A percentile compares a stretch with the other conserved stretches of the same genome.
Evolutionary conservation across 2,888 invertebrate genomes (phyloP).

Genomic region (Apodemia duryi): DNA sequence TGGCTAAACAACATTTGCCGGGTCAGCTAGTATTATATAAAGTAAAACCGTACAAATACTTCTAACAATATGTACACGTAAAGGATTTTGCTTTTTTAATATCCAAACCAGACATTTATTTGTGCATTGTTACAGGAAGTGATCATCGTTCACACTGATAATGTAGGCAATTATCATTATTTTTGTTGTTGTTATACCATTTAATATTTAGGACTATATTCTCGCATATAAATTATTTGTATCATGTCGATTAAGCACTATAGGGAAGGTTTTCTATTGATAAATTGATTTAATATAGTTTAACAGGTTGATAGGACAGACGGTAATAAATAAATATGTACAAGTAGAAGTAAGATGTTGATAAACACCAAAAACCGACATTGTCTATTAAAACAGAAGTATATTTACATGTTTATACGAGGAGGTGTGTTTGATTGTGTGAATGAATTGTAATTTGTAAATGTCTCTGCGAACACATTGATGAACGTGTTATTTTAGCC

Average conservation of each 20-base stretch:
- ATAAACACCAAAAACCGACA: conserved; percentile 37
- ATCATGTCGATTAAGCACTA: conserved; percentile 12
- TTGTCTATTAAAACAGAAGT: conserved; percentile 36
- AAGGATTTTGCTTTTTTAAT: not conserved
- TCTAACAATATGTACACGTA: not conserved
- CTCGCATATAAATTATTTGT: conserved; percentile 16
- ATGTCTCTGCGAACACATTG: conserved; percentile 50
- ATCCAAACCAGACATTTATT: not conserved
- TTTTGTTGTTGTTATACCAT: conserved; percentile 19
- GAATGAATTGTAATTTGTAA: conserved; percentile 30
- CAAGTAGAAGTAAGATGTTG: conserved; percentile 36
- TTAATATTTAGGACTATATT: conserved; percentile 16
- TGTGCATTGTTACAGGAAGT: not conserved
- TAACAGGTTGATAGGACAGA: conserved; percentile 9
- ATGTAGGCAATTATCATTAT: conserved; percentile 18
- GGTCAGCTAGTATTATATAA: too few species aligned
- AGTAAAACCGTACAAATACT: too few species aligned
- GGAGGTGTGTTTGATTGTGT: conserved; percentile 31
- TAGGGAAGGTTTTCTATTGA: conserved; percentile 16
- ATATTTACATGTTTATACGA: conserved; percentile 40
- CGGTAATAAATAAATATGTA: conserved; percentile 33
- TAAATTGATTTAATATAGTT: conserved; percentile 14
- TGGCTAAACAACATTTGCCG: too few species aligned
- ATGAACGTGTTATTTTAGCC: conserved; percentile 29
- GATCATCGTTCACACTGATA: conserved; percentile 6